A percentile compares a stretch with the other conserved stretches of the same genome.
These are phyloP conservation scores for Drosophila biarmipes DNA, from an alignment of 1,140 invertebrate genomes.

Conservation along the genomic window DNA sequence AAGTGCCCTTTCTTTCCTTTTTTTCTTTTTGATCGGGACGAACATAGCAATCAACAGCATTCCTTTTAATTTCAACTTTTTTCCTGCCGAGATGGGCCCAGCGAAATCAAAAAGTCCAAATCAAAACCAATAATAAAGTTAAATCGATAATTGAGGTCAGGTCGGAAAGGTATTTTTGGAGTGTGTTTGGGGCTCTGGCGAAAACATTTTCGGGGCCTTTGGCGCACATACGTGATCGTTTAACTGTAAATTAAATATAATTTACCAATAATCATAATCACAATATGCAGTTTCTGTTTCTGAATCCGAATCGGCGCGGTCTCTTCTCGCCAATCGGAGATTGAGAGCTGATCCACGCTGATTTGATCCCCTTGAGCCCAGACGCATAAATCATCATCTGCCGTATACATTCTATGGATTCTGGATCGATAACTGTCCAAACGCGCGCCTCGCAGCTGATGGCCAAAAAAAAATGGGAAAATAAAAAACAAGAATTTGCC, in stretches of 20 bases:
- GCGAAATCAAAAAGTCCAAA: constrained; percentile 70
- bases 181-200: constrained; percentile 14
- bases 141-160: constrained; percentile 85
- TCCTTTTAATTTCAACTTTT: constrained; percentile 79
- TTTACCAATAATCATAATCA: constrained; percentile 84
- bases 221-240: constrained; percentile 81
- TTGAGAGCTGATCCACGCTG: constrained; percentile 53
- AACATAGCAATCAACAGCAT: constrained; percentile 77
- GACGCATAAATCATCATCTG: constrained; percentile 75
- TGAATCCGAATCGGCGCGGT: constrained; percentile 7
- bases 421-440: constrained; percentile 74
- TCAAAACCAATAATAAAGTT: constrained; percentile 85
- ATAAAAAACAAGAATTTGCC: constrained; percentile 20
- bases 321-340: constrained; percentile 33
- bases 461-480: constrained; percentile 13
- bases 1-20: constrained; percentile 1
- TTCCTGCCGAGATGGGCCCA: constrained; percentile 55
- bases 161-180: constrained; percentile 46
- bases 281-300: constrained; percentile 66
- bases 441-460: constrained; percentile 65
- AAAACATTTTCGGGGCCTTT: constrained; percentile 44
- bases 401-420: constrained; percentile 32
- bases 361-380: constrained; percentile 73
- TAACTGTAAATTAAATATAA: constrained; percentile 85
- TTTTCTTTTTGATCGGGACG: neutral